Percentiles rank a stretch among this genome's conserved stretches.
These are phyloP conservation scores for Hippocampus barbouri DNA, from an alignment of 2,113 vertebrate species.

Conservation along the genomic window DNA sequence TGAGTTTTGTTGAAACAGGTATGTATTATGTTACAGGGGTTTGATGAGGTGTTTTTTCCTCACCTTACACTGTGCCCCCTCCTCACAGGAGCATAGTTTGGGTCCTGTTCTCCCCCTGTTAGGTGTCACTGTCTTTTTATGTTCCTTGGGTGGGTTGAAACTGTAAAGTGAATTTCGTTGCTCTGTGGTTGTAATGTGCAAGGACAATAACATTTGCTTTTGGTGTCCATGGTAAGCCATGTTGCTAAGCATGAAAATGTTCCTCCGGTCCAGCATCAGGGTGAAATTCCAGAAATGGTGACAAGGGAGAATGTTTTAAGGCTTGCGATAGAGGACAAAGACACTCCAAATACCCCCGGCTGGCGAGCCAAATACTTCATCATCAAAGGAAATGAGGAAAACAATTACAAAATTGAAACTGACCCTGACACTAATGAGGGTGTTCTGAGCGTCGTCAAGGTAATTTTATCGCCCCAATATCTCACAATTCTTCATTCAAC, in stretches of 20 bases:
- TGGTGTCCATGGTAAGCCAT: too few relatives aligned
- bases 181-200: too few relatives aligned
- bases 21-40: too few relatives aligned
- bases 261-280: conserved; percentile 48
- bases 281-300: conserved; percentile 45
- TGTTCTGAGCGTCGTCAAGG: conserved; percentile 75
- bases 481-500: not conserved
- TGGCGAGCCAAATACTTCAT: conserved; percentile 73
- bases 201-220: too few relatives aligned
- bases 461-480: conserved; percentile 34
- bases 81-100: too few relatives aligned
- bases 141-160: too few relatives aligned
- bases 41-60: too few relatives aligned
- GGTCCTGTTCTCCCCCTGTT: too few relatives aligned
- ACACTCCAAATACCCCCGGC: conserved; percentile 62
- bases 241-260: not conserved
- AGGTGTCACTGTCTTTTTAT: too few relatives aligned
- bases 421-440: conserved; percentile 79
- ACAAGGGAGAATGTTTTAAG: conserved; percentile 37
- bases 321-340: conserved; percentile 71
- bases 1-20: too few relatives aligned
- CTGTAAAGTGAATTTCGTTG: too few relatives aligned
- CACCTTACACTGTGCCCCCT: too few relatives aligned
- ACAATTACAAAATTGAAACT: conserved; percentile 66
- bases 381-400: conserved; percentile 65